These are phyloP conservation scores for Tetragonula clypearis DNA, from an alignment of 1,140 invertebrate genomes.

Conservation along the genomic window DNA sequence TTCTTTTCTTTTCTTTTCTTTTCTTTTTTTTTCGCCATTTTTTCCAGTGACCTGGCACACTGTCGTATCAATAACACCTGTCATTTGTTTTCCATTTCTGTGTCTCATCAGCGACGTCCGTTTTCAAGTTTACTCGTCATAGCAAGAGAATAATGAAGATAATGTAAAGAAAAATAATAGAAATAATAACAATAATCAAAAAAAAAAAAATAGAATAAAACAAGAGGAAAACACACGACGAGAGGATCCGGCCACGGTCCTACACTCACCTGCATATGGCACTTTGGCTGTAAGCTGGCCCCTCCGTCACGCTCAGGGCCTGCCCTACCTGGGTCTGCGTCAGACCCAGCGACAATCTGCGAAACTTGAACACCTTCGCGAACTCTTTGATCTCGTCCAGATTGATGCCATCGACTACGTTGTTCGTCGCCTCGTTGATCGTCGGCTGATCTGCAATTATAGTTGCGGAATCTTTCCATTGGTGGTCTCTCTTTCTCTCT, in stretches of 20 bases:
- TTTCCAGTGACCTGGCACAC: constrained; percentile 79
- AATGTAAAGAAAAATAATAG: neutral
- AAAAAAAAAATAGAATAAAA: neutral
- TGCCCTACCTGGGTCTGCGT: constrained; percentile 98
- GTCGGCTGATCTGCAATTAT: constrained; percentile 90
- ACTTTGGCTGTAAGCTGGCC: constrained; percentile 98
- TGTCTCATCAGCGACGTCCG: constrained; percentile 57
- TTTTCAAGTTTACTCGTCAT: constrained; percentile 37
- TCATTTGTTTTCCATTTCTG: constrained; percentile 25
- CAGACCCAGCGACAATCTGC: constrained; percentile 94
- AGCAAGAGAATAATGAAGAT: neutral
- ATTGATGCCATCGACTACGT: constrained; percentile 97
- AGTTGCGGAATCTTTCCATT: neutral
- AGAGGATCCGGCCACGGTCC: neutral
- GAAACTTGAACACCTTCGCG: constrained; percentile 97
- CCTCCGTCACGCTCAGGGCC: constrained; percentile 96
- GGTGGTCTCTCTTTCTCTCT: neutral
- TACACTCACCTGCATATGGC: constrained; percentile 96
- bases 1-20: constrained; percentile 35
- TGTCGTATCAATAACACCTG: constrained; percentile 51
- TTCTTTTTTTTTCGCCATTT: constrained; percentile 70
- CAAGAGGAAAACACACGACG: neutral
- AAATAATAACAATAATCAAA: too few relatives aligned
- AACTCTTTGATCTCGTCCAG: constrained; percentile 99
- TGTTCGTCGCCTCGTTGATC: constrained; percentile 95